phyloP scores from a whole-genome alignment of 1,140 invertebrate species.

The Drosophila suzukii region DNA sequence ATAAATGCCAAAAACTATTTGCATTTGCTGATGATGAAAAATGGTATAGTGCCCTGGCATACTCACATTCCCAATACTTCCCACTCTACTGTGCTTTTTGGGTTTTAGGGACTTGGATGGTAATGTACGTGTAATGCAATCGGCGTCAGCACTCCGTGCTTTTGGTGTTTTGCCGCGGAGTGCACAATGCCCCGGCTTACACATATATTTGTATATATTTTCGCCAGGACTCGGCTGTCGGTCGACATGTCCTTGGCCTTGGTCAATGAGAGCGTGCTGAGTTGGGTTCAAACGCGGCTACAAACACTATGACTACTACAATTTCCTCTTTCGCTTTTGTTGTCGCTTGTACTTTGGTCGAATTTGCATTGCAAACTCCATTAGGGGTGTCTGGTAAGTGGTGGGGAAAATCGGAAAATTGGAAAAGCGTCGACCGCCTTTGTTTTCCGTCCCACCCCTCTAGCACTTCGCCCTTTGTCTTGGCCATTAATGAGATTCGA shows the following conservation, averaged over 20 bases:
- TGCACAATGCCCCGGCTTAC: slow-evolving; percentile 6
- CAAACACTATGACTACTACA: slow-evolving; percentile 47
- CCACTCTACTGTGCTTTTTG: background rate
- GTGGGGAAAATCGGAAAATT: background rate
- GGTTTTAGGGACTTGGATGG: background rate
- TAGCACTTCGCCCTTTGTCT: slow-evolving; percentile 3
- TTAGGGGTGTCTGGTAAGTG: slow-evolving; percentile 44
- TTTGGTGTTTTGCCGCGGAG: slow-evolving; percentile 9
- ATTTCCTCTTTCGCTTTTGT: slow-evolving; percentile 60
- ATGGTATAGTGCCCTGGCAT: background rate
- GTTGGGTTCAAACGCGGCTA: slow-evolving; percentile 19
- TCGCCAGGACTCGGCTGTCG: slow-evolving; percentile 37
- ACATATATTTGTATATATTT: slow-evolving; percentile 54
- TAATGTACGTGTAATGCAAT: slow-evolving; percentile 36
- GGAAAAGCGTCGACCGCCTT: slow-evolving; percentile 12
- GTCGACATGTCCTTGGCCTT: slow-evolving; percentile 71
- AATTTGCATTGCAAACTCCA: slow-evolving; percentile 71
- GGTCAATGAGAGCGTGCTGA: slow-evolving; percentile 46
- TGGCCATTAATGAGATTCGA: slow-evolving; percentile 51
- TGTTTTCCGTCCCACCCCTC: slow-evolving; percentile 12
- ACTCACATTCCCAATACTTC: background rate
- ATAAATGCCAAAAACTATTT: too few species aligned
- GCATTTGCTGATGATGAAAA: background rate
- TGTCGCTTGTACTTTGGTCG: slow-evolving; percentile 52
- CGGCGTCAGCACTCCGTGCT: slow-evolving; percentile 22